Evolutionary conservation across 2,888 invertebrate species (phyloP).

Genomic region (Noctua fimbriata): DNA sequence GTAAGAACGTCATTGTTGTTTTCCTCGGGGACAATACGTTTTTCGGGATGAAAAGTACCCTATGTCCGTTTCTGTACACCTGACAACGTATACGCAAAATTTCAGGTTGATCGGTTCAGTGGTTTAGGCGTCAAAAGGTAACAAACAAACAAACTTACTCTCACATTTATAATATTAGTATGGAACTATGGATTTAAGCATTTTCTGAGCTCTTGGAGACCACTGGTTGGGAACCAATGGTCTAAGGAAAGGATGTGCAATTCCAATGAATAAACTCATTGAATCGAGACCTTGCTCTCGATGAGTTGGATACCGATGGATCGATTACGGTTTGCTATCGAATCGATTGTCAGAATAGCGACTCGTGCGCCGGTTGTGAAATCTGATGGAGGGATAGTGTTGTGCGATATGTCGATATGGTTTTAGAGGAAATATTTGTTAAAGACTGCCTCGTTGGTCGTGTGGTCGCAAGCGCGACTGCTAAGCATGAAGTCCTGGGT

Average conservation of each 20-base stretch:
- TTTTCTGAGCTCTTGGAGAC: not conserved
- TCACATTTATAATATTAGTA: not conserved
- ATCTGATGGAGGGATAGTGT: constrained; percentile 52
- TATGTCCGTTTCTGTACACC: not conserved
- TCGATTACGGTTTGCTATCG: constrained; percentile 59
- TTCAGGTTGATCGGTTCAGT: not conserved
- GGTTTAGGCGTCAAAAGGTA: not conserved
- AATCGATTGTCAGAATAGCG: constrained; percentile 66
- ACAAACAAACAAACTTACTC: not conserved
- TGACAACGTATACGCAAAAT: not conserved
- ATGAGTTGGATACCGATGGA: constrained; percentile 60
- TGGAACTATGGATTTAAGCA: not conserved
- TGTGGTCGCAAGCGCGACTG: not conserved
- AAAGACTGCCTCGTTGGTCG: not conserved
- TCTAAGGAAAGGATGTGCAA: constrained; percentile 50
- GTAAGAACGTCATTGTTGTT: too few species aligned
- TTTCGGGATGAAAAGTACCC: not conserved
- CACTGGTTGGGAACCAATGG: not conserved
- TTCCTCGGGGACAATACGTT: too few species aligned
- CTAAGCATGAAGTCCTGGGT: not conserved
- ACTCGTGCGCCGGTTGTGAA: constrained; percentile 64
- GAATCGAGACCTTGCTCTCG: constrained; percentile 62
- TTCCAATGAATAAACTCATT: constrained; percentile 46
- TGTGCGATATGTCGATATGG: constrained; percentile 18
- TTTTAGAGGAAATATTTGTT: not conserved